phyloP scores from a whole-genome alignment of 2,888 invertebrate genomes.

The Cotesia congregata region DNA sequence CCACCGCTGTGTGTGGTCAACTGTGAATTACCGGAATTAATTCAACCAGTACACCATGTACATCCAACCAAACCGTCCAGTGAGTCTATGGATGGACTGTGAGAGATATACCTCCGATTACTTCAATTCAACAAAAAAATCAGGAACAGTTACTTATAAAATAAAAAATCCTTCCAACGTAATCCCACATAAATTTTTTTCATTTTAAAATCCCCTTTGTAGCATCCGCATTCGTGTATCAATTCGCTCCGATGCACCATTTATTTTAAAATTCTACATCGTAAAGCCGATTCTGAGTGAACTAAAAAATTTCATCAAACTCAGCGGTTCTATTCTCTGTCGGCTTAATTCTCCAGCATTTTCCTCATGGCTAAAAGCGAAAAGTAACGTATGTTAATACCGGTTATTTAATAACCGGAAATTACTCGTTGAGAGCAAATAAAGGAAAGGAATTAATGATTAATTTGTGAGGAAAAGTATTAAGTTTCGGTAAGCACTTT shows the following conservation, averaged over 20 bases:
- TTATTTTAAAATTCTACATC: neutral
- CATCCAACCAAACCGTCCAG: conserved; percentile 3
- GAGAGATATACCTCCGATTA: too few species aligned
- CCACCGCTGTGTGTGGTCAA: conserved; percentile 8
- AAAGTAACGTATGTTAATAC: neutral
- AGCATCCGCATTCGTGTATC: conserved; percentile 1
- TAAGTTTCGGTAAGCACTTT: conserved; percentile 44
- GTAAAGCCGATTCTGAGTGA: neutral
- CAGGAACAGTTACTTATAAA: too few species aligned
- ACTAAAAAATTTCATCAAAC: neutral
- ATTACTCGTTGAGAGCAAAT: neutral
- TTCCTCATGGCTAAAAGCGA: neutral
- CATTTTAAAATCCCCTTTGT: conserved; percentile 12
- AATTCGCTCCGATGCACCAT: neutral
- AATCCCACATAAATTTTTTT: neutral
- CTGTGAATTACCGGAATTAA: conserved; percentile 29
- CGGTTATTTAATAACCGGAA: neutral
- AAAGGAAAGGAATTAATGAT: neutral
- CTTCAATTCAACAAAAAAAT: too few species aligned
- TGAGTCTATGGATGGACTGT: too few species aligned
- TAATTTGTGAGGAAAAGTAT: conserved; percentile 27
- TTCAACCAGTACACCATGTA: conserved; percentile 16
- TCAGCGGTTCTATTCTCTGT: neutral
- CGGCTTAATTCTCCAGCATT: neutral
- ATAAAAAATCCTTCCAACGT: too few species aligned